Conservation (phyloP, 2,113 vertebrate species). For the Syngnathus floridae region DNA sequence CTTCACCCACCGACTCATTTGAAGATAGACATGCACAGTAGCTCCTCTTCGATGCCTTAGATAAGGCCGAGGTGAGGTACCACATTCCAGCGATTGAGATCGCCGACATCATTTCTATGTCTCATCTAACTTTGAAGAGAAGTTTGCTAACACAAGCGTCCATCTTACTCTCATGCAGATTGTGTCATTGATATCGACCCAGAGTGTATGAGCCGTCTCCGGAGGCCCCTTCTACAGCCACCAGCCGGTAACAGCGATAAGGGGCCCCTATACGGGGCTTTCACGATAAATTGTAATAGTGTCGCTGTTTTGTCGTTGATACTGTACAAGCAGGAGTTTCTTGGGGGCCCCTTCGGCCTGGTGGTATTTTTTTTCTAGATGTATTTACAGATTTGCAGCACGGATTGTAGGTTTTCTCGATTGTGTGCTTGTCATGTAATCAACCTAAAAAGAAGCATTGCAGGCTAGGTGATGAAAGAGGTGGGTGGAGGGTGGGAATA, state of each 20-base stretch:
- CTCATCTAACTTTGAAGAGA: not conserved
- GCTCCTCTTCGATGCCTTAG: too few relatives aligned
- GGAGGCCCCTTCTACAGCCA: too few relatives aligned
- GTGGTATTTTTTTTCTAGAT: not conserved
- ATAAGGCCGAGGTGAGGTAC: too few relatives aligned
- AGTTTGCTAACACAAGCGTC: not conserved
- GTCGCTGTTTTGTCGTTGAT: not conserved
- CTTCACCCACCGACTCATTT: too few relatives aligned
- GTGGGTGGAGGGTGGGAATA: conserved; percentile 14
- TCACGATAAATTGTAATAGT: not conserved
- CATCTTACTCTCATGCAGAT: not conserved
- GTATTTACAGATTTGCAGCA: conserved; percentile 6
- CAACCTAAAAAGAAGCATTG: conserved; percentile 43
- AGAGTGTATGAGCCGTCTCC: not conserved
- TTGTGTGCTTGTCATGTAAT: conserved; percentile 27
- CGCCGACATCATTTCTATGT: not conserved
- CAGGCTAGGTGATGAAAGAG: conserved; percentile 24
- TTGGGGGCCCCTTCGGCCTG: not conserved
- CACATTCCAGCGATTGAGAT: too few relatives aligned
- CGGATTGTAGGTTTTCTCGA: not conserved
- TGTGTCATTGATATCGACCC: not conserved
- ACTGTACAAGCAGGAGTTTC: not conserved
- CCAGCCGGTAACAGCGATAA: not conserved
- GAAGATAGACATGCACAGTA: not conserved
- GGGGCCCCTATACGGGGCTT: not conserved